Base-by-base conservation (phyloP, 30 jellyfish, hydroid and myxozoan species). In the Aurelia aurita region DNA sequence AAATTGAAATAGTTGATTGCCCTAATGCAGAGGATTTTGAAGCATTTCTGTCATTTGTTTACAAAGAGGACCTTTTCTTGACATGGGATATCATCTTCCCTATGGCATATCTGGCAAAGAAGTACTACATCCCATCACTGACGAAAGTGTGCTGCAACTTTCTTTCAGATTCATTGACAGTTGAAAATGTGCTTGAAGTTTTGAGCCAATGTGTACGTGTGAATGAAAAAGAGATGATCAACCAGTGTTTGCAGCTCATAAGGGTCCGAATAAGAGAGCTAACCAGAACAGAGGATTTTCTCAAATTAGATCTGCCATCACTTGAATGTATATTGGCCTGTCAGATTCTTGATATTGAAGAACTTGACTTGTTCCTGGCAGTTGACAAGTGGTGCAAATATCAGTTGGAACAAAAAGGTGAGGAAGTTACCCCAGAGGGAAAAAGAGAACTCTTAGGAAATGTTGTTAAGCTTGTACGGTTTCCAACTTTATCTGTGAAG, bases 381-480 rank as follows among this genome's bases (percentile, higher is more conserved):
- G 82, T 69, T 19, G 65, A 69, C 19, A 69, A 20, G 31, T 69
- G 82, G 82, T 69, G 82, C 32, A 14, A 19, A 39, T 12, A 69
- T 26, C 68, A 69, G 18, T n/a, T 69, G 4, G 65, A 22, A 2
- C 22, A 20, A 51, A 16, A 44, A 25, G 23, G 32, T 22, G 4
- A 27, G 18, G 7, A 39, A 20, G 82, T 27, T 2, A 34, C 45
- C 12, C 18, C 43, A 10, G 25, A 2, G 0, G 26, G 35, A 20
- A 69, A 69, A 39, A 69, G 59, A 34, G 61, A 69, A 16, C 47
- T 69, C n/a, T 43, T 69, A 3, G 82, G 82, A 22, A 34, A 34
- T 31, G 82, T 62, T n/a, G 35, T 69, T 10, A 32, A 69, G 34
- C 4, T 11, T 1, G 39, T 69, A n/a, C 25, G 69, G 18, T 69